Evolutionary conservation across 2,113 vertebrate genomes (phyloP), one percentile per base, ranked within the genome.

Genomic region (Lepidothrix coronata): DNA sequence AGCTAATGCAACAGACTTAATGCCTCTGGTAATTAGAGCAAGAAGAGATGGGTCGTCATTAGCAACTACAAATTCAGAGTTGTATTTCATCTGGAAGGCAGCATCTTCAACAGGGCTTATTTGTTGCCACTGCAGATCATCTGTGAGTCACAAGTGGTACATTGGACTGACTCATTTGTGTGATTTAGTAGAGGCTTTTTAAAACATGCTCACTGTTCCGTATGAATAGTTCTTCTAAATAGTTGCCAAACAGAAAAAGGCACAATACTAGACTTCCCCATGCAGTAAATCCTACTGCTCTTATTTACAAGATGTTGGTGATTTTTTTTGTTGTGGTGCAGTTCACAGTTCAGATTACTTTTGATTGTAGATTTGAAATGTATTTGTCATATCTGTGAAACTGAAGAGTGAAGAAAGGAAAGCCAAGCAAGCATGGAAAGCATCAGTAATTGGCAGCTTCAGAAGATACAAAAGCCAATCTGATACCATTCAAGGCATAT

Each of bases 11-110:
- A 82, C 75, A 92, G 95, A 91, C 77, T 85, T 95, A 79, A 92
- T 92, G 87, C 95, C 89, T 94, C 89, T 48, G 54, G 81, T 95
- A 95, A 95, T 96, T 91, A 95, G 91, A 93, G 95, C 89, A 95
- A 91, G 80, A 94, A 78, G 70, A 76, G 77, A 82, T 83, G 84
- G 87, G 91, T 91, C 81, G 62, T 94, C 93, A 68, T 95, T 94
- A 95, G 84, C 81, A 82, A 93, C 89, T 88, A 54, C 71, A 92
- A 87, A 94, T 95, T 82, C 88, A 79, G 89, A 46, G 54, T 39
- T 93, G n/a, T 76, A 62, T 95, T 95, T 97, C 89, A 46, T 93
- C 66, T 88, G 89, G 62, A 94, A 89, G 84, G 74, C 87, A 96
- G 71, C 58, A 91, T 92, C 66, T 92, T 96, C 95, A 92, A 2